Conservation (phyloP, 2,888 invertebrate genomes). For the Nomada fabriciana region DNA sequence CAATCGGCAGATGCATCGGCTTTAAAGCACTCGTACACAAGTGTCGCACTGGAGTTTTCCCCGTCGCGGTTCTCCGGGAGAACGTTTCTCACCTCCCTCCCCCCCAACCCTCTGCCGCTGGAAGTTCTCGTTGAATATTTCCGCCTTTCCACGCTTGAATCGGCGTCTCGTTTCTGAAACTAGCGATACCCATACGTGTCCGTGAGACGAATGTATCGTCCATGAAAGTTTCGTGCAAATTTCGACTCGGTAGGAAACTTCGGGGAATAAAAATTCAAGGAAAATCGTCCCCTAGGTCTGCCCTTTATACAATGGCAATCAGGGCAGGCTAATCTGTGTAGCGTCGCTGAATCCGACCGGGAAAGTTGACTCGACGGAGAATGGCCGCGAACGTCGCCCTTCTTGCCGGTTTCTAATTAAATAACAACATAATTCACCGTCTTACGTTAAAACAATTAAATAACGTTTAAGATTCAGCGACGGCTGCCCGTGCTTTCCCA, state of each 20-base stretch:
- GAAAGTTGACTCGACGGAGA: slow-evolving; percentile 1
- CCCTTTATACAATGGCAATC: neutral
- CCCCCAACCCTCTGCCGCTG: neutral
- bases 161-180: slow-evolving; percentile 3
- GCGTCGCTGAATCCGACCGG: neutral
- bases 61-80: slow-evolving; percentile 36
- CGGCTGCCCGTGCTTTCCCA: slow-evolving; percentile 77
- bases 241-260: neutral
- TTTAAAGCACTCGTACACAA: slow-evolving; percentile 58
- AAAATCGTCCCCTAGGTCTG: too few species aligned
- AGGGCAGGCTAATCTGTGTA: slow-evolving; percentile 3
- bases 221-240: neutral
- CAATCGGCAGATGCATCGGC: slow-evolving; percentile 61
- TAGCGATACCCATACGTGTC: neutral
- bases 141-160: slow-evolving; percentile 38
- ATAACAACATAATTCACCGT: slow-evolving; percentile 82
- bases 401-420: slow-evolving; percentile 79
- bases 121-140: slow-evolving; percentile 43
- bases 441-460: slow-evolving; percentile 81
- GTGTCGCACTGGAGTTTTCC: slow-evolving; percentile 12
- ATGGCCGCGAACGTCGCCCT: slow-evolving; percentile 29
- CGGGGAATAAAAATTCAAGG: neutral
- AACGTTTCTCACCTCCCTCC: slow-evolving; percentile 39
- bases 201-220: neutral
- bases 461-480: slow-evolving; percentile 81